Evolutionary conservation across 2,797 vertebrate species (phyloP).

Genomic region (Anguilla marmorata): DNA sequence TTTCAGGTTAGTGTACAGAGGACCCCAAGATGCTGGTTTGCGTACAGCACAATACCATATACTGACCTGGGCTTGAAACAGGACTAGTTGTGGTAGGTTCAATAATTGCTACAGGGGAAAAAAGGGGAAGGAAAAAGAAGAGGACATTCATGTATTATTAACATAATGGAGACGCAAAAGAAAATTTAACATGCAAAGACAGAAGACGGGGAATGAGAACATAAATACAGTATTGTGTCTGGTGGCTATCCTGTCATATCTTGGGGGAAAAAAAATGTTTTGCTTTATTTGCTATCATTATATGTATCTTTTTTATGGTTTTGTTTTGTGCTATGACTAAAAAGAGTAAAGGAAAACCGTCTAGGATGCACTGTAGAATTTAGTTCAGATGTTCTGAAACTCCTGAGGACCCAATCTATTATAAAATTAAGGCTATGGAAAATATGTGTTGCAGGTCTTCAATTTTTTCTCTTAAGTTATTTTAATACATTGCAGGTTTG

Average conservation of each 20-base stretch:
- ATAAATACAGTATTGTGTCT: conserved; percentile 55
- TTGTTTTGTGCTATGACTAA: conserved; percentile 32
- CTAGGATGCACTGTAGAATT: not conserved
- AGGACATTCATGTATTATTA: conserved; percentile 97
- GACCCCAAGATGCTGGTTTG: conserved; percentile 78
- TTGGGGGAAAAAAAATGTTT: not conserved
- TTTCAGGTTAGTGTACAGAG: conserved; percentile 68
- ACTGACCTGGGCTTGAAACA: conserved; percentile 99
- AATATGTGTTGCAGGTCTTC: not conserved
- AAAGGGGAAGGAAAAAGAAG: conserved; percentile 80
- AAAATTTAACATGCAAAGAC: conserved; percentile 77
- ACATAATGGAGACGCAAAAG: conserved; percentile 88
- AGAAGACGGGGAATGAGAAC: conserved; percentile 62
- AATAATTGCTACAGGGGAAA: conserved; percentile 95
- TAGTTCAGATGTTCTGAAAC: not conserved
- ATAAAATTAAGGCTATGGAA: not conserved
- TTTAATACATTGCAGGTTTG: no score
- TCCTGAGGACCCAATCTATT: not conserved
- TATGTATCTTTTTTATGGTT: conserved; percentile 5
- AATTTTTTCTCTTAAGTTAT: no score
- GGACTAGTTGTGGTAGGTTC: conserved; percentile 96
- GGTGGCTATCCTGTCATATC: conserved; percentile 18
- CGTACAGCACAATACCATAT: conserved; percentile 86
- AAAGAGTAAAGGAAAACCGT: conserved; percentile 22
- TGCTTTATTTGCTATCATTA: not conserved